Evolutionary conservation across 2,113 vertebrate species (phyloP), one percentile per base, ranked within the genome.

Genomic region (Cebidichthys violaceus): DNA sequence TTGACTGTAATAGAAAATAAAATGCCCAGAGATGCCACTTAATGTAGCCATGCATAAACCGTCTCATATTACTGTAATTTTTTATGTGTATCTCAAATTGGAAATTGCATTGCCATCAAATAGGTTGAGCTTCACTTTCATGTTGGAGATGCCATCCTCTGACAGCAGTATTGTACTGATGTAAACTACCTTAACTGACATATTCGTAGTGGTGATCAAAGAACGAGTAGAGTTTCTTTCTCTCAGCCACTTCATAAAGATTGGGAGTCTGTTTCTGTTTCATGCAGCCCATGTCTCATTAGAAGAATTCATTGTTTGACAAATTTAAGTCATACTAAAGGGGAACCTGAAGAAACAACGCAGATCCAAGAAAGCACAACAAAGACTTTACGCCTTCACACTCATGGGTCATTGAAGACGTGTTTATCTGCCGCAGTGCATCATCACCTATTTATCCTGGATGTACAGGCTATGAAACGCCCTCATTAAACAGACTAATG

Each of bases 401-500:
- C 37, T 59, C 45, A 39, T 2, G 18, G 57, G 13, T 77, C 72
- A 81, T 84, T 84, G 66, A 75, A 70, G 35, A 69, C 22, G 43
- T 50, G 74, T 66, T 85, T 57, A 65, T 76, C 77, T 72, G 31
- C 88, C 75, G 77, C 78, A 75, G 57, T 69, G 35, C 60, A 82
- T 61, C 83, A 60, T 82, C 76, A 79, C 86, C 70, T 85, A 69
- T 88, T 86, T 86, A 81, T 89, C 77, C 75, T 81, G 61, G 50
- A 80, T 67, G 70, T 64, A 27, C 62, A 52, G 61, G 70, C 62
- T 70, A 68, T 72, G 84, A 91, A 89, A 88, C 73, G 77, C 83
- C 84, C 89, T 91, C 90, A 85, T 91, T 92, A 90, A 85, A 86
- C 72, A 70, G 79, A 75, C 62, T 82, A 90, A 88, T 89, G 78